phyloP scores from a whole-genome alignment of 2,888 invertebrate species.

The Theodoxus fluviatilis region DNA sequence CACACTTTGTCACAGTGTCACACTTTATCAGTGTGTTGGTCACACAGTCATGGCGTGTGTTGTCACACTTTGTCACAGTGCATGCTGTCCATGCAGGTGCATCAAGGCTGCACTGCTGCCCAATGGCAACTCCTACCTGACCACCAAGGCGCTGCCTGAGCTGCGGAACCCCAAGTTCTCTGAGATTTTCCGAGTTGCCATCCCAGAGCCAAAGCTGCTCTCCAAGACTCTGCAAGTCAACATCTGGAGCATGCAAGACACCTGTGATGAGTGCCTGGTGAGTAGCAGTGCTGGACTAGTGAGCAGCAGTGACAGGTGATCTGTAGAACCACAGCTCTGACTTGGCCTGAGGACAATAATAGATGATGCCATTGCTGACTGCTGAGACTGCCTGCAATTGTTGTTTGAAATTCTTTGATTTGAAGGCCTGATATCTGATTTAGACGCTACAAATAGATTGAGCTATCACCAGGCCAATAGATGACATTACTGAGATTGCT shows the following conservation, averaged over 20 bases:
- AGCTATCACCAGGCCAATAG: no score
- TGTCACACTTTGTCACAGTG: background rate
- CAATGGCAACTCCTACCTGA: slow-evolving; percentile 67
- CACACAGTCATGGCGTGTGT: background rate
- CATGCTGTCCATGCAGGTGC: slow-evolving; percentile 69
- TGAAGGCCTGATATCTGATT: no score
- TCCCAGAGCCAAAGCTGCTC: slow-evolving; percentile 78
- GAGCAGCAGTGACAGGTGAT: no score
- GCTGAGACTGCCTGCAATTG: no score
- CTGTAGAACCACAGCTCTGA: no score
- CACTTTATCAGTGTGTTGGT: background rate
- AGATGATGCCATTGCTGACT: no score
- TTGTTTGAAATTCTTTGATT: no score
- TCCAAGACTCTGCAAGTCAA: slow-evolving; percentile 91
- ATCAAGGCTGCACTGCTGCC: slow-evolving; percentile 81
- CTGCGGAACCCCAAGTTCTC: slow-evolving; percentile 79
- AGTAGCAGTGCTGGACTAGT: no score
- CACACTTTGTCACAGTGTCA: no score
- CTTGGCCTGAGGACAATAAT: no score
- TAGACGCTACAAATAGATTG: no score
- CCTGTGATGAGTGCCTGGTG: slow-evolving; percentile 84
- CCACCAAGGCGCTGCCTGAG: slow-evolving; percentile 77
- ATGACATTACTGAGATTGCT: no score
- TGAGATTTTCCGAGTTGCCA: slow-evolving; percentile 79
- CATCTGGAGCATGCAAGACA: slow-evolving; percentile 76